Base-by-base conservation (phyloP, 2,113 vertebrate species). In the Zosterops hypoxanthus region DNA sequence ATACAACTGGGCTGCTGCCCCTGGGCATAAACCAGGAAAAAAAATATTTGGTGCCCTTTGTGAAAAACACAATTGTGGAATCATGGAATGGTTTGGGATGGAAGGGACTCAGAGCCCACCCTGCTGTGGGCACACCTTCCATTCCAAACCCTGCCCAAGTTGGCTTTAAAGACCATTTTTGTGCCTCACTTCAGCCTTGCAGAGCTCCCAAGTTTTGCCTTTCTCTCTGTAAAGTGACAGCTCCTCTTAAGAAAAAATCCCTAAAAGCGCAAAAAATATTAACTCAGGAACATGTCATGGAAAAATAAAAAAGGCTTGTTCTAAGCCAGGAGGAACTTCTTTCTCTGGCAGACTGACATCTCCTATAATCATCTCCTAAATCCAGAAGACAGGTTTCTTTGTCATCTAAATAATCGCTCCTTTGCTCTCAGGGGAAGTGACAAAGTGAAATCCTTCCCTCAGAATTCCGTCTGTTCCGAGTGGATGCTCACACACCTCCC, bases 321-420 rank as follows among this genome's bases (percentile, higher is more conserved):
- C 57, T 55, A 41, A 94, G 65, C 19, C 70, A 65, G 59, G 36
- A 42, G 59, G 59, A 87, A 73, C 75, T 82, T 78, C 25, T 50
- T 82, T 66, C 78, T 87, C 50, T 3, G 6, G n/a, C 66, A 94
- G 94, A 19, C 63, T 96, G 93, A 89, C 95, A 88, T 52, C 55
- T 65, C 29, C 71, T 87, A 23, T 72, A 69, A 89, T 87, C 34
- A 72, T 73, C 82, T 87, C 18, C 78, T 85, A 73, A 85, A 85
- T 72, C 42, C 82, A 90, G 93, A 42, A 89, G 91, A 63, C 82
- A 94, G 84, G 63, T 80, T 80, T 90, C 87, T 91, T 95, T 95
- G 82, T 91, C 88, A 94, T 83, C 71, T 82, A 39, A 77, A 76
- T 82, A 87, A 82, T 79, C 14, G 36, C 66, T 76, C 64, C 34